These are phyloP conservation scores for Tribolium madens DNA, from an alignment of 1,140 invertebrate species.

Conservation along the genomic window DNA sequence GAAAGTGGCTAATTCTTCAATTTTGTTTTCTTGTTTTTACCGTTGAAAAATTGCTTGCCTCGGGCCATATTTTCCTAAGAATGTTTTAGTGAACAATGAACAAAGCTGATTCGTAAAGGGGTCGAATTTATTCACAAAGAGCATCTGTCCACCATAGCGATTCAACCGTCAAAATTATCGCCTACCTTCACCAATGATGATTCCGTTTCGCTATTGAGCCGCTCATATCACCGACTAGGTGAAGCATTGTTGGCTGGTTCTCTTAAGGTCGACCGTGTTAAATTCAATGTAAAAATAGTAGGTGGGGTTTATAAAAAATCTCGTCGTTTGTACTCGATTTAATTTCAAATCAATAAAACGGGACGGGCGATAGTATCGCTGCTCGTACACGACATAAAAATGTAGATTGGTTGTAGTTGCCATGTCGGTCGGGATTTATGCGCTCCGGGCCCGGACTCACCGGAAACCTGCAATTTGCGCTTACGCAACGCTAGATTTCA, in stretches of 20 bases:
- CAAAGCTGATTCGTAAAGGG: not conserved
- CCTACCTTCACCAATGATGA: slow-evolving; percentile 3
- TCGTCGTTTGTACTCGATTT: not conserved
- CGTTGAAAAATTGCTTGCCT: no score
- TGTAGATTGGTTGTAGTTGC: slow-evolving; percentile 20
- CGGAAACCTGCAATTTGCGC: not conserved
- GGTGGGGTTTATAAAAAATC: slow-evolving; percentile 27
- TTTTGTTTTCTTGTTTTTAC: no score
- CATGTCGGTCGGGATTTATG: slow-evolving; percentile 10
- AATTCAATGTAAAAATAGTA: slow-evolving; percentile 35
- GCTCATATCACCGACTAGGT: slow-evolving; percentile 33
- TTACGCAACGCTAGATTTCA: slow-evolving; percentile 6
- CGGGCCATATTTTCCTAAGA: not conserved
- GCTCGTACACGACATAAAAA: slow-evolving; percentile 4
- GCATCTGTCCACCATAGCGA: slow-evolving; percentile 7
- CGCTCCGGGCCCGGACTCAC: not conserved
- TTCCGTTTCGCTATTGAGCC: not conserved
- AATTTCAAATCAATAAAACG: slow-evolving; percentile 28
- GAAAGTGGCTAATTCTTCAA: no score
- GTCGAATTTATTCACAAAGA: not conserved
- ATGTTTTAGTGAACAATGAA: not conserved
- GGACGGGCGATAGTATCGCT: slow-evolving; percentile 21
- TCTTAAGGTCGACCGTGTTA: slow-evolving; percentile 23
- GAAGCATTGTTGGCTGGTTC: not conserved
- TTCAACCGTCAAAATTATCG: slow-evolving; percentile 16